A percentile compares a stretch with the other conserved stretches of the same genome.
Evolutionary conservation across 2,113 vertebrate species (phyloP).

Genomic region (Plecotus auritus): DNA sequence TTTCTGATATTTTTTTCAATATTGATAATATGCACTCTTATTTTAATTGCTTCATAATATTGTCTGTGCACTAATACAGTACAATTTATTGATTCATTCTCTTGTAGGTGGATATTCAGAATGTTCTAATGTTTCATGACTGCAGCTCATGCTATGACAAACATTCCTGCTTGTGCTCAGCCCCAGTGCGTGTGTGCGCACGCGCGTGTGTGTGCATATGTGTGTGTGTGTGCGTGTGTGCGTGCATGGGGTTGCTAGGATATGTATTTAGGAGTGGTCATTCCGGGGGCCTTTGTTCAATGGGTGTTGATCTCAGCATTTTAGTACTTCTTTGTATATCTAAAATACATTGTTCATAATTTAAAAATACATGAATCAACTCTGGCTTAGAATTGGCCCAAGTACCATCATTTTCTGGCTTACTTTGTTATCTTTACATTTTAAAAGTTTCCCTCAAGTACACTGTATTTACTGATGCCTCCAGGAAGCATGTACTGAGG

Average conservation of each 20-base stretch:
- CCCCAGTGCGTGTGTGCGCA: too few relatives aligned
- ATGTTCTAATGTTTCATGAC: not conserved
- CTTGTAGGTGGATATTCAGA: not conserved
- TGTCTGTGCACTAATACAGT: not conserved
- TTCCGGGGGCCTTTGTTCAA: not conserved
- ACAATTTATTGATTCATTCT: not conserved
- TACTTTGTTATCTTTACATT: not conserved
- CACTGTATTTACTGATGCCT: not conserved
- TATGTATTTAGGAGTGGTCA: not conserved
- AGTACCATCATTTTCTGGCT: not conserved
- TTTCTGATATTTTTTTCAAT: not conserved
- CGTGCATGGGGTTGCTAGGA: not conserved
- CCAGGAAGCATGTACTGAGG: not conserved
- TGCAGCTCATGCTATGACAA: not conserved
- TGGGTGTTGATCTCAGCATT: not conserved
- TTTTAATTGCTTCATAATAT: not conserved
- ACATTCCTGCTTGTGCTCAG: not conserved
- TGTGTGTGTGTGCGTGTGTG: accelerated
- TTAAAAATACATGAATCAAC: not conserved
- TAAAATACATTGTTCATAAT: not conserved
- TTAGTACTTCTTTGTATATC: not conserved
- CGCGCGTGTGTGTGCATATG: accelerated
- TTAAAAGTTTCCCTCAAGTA: not conserved
- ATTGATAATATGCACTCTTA: not conserved
- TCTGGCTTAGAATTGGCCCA: not conserved